Evolutionary conservation across 2,113 vertebrate species (phyloP).

Genomic region (Leptocoma aspasia): DNA sequence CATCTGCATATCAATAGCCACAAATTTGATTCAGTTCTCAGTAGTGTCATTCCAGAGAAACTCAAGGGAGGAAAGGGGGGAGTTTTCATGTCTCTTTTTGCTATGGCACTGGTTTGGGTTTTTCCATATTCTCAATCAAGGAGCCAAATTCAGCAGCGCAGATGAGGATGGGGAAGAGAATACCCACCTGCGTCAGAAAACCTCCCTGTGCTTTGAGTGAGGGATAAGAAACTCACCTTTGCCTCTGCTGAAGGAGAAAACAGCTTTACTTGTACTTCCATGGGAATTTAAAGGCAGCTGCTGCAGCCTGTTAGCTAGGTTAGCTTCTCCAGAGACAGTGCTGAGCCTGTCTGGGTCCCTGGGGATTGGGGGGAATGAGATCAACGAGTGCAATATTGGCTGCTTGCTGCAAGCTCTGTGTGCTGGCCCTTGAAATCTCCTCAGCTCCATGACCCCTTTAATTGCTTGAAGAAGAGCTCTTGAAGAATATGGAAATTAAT

Average conservation of each 20-base stretch:
- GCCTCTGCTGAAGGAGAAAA: background rate
- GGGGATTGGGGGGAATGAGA: background rate
- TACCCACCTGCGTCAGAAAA: background rate
- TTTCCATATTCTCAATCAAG: background rate
- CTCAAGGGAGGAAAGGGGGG: background rate
- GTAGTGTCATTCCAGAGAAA: background rate
- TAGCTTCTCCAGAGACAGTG: background rate
- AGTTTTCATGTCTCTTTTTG: background rate
- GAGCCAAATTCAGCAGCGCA: background rate
- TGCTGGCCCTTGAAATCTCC: background rate
- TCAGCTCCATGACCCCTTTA: background rate
- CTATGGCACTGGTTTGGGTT: background rate
- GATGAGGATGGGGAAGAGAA: background rate
- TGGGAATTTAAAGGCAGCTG: background rate
- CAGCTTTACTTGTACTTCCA: background rate
- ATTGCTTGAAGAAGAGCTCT: background rate
- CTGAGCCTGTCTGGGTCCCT: background rate
- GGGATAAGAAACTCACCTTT: background rate
- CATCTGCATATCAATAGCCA: constrained; percentile 60
- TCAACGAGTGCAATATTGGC: background rate
- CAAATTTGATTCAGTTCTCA: constrained; percentile 33
- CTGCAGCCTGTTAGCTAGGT: background rate
- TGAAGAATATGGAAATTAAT: background rate
- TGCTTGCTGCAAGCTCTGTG: background rate
- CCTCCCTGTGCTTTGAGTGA: background rate